Evolutionary conservation across 2,113 vertebrate genomes (phyloP), one percentile per base, ranked within the genome.

Genomic region (Madoqua kirkii): DNA sequence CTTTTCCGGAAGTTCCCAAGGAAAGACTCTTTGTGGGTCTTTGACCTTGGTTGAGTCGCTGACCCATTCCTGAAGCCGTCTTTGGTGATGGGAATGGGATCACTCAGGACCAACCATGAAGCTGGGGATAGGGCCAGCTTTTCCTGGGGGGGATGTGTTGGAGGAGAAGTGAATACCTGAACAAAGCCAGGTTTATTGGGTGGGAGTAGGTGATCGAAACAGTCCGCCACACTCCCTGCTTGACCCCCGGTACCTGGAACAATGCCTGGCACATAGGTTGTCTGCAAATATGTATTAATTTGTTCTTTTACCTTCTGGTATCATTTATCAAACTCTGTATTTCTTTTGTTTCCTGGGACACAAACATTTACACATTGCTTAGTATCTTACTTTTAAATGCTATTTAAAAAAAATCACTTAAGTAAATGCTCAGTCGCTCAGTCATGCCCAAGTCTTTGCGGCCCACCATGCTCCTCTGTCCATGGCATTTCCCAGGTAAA

Each of bases 311-410:
- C 79, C 23, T 95, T 88, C 57, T 90, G 14, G 4, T 57, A 89
- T 95, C 33, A 59, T 71, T 84, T 74, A 21, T 88, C 36, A 62
- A 52, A 31, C 36, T 92, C 43, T 78, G 0, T 91, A 15, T 48
- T 79, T 31, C 33, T 87, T 93, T 93, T 94, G 23, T 91, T 93
- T 95, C 43, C 8, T 43, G 6, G 52, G 29, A 96, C 27, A n/a
- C 83, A 87, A 87, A n/a, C 48, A 87, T 87, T 52, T 89, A 60
- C 48, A 89, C 17, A 2, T 87, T 87, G 21, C 19, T 92, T 76
- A 40, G 62, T 59, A 50, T 40, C 45, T 94, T 86, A 71, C 15
- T 59, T 92, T 81, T 86, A 92, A 90, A 43, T 91, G 17, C 33
- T 54, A 21, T 89, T 84, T 62, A 33, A n/a, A 82, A 89, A 91